phyloP scores from a whole-genome alignment of 2,888 invertebrate genomes.

The Rhagium mordax region DNA sequence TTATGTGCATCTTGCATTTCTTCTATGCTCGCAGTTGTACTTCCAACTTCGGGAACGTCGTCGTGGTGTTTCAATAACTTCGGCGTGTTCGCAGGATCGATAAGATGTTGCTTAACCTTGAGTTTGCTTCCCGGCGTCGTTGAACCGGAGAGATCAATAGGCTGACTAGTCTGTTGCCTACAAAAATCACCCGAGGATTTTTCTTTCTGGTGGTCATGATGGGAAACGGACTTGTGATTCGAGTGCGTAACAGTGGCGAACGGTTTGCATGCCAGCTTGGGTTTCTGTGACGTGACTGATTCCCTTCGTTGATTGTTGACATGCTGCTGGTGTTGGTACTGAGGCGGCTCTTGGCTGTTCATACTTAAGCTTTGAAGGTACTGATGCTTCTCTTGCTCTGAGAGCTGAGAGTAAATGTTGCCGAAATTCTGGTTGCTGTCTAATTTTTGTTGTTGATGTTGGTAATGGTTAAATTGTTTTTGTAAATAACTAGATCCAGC shows the following conservation, averaged over 20 bases:
- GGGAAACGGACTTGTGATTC: conserved; percentile 44
- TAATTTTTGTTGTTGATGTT: conserved; percentile 31
- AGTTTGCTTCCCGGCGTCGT: conserved; percentile 61
- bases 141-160: conserved; percentile 69
- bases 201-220: conserved; percentile 47
- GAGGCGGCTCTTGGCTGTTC: conserved; percentile 54
- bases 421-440: conserved; percentile 44
- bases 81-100: conserved; percentile 67
- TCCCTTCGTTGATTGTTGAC: conserved; percentile 54
- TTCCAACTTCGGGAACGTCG: conserved; percentile 77
- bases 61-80: conserved; percentile 67
- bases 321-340: conserved; percentile 55
- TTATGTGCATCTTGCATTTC: conserved; percentile 76
- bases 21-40: conserved; percentile 76
- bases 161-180: conserved; percentile 57
- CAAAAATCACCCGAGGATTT: conserved; percentile 32
- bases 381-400: conserved; percentile 44
- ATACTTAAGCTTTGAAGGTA: conserved; percentile 58
- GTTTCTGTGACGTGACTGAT: conserved; percentile 53
- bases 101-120: conserved; percentile 70
- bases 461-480: conserved; percentile 23
- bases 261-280: conserved; percentile 57
- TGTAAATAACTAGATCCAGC: conserved; percentile 14
- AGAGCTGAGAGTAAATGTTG: conserved; percentile 38
- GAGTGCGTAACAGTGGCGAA: conserved; percentile 55